Conservation (phyloP, 2,888 invertebrate species). For the Cephus rjabovi region DNA sequence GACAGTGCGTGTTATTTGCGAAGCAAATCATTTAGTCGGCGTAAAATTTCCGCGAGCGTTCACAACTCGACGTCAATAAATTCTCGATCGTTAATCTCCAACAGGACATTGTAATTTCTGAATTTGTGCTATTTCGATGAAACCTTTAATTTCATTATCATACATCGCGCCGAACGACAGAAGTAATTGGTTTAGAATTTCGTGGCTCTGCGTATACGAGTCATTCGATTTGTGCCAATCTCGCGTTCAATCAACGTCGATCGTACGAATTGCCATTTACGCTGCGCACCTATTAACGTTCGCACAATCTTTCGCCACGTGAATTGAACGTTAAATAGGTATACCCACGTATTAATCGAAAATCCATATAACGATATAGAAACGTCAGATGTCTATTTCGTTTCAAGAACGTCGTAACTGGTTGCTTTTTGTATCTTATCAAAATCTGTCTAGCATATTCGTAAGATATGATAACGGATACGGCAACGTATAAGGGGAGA, state of each 20-base stretch:
- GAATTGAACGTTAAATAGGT: constrained; percentile 40
- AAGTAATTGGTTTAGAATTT: neutral
- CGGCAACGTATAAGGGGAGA: neutral
- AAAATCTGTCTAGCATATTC: neutral
- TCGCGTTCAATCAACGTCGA: constrained; percentile 42
- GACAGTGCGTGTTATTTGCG: neutral
- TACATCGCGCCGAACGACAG: neutral
- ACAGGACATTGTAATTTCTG: neutral
- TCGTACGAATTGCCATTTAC: constrained; percentile 36
- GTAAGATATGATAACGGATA: neutral
- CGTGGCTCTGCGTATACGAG: neutral
- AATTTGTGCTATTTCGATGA: neutral
- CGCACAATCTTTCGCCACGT: constrained; percentile 38
- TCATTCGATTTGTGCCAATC: neutral
- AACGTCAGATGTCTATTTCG: neutral
- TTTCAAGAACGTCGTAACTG: neutral
- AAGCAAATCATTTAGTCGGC: neutral
- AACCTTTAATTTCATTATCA: neutral
- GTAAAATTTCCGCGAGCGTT: neutral
- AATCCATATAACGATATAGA: too few relatives aligned
- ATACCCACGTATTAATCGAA: too few relatives aligned
- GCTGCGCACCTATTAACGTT: constrained; percentile 39
- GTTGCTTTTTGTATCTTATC: neutral
- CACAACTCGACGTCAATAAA: neutral
- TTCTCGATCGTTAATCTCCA: neutral